Base-by-base conservation (phyloP, 2,888 invertebrate species). In the Melieria crassipennis region DNA sequence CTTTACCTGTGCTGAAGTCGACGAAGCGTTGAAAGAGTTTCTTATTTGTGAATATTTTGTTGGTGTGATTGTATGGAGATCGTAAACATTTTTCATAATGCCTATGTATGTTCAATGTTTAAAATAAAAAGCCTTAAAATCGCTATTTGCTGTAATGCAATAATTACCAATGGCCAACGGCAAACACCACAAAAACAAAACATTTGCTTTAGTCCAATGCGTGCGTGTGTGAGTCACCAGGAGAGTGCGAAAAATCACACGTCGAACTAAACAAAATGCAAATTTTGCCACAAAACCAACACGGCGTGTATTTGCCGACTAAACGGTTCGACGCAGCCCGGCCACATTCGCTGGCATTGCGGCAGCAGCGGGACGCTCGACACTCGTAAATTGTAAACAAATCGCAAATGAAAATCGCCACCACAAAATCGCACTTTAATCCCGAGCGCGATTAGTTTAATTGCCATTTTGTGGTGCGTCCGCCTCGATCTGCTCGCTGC, bases 391-490 rank as follows among this genome's bases (percentile, higher is more conserved):
- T 68, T 64, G 57, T 56, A 60, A 61, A 73, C 77, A 75, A 75
- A 77, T 78, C 78, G 75, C 77, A 76, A 72, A 77, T 78, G 82
- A 73, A 80, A 82, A 82, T 77, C 67, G 69, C 76, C 80, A 81
- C 79, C 77, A 78, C 79, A 80, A 82, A 82, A 82, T 83, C 79
- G 80, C 79, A 79, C 81, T 85, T 85, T 83, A 85, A 85, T 82
- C 83, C 83, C 80, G 79, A 78, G 81, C 82, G 84, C 83, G 86
- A 86, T 86, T 86, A 86, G 86, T 85, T 86, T 86, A 86, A 86
- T 86, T 86, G 85, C 85, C 83, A 79, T 79, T 80, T 77, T 77
- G 77, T 73, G 78, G 77, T 73, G 43, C 70, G 66, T 45, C 56
- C 56, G 67, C 65, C 30, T 30, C 30, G 30, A 30, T 30, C 30